Evolutionary conservation across 2,888 invertebrate species (phyloP), one percentile per base, ranked within the genome.

Genomic region (Zaprionus obscuricornis): DNA sequence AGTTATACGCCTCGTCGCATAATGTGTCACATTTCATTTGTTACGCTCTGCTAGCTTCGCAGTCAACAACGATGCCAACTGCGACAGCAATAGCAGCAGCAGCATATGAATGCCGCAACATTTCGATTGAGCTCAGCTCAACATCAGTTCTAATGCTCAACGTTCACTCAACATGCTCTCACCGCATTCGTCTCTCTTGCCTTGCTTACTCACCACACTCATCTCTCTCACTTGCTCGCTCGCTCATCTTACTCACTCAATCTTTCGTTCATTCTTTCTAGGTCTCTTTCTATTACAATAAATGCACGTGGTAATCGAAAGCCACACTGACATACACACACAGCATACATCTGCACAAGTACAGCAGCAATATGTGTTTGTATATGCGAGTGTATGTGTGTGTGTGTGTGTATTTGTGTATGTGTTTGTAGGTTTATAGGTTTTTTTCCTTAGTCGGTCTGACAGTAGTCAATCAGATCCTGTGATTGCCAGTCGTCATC

Each of bases 1-100:
- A 78, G 85, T 83, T 83, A 85, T 78, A 60, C 78, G 78, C 83
- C 74, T 75, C 76, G 76, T 76, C 81, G 84, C 85, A 85, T 85
- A 60, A 79, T 83, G 81, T 79, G 78, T 83, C 85, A 85, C 81
- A 79, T 83, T 79, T 79, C 85, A 83, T 79, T 83, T 83, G 84
- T 72, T 62, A 62, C 76, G 76, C 79, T 73, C 69, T 64, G 69
- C 69, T 70, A 43, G 13, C 74, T 56, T 40, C 67, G 69, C 73
- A 66, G 71, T 56, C 82, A 63, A 51, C 58, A 51, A 10, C 34
- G 27, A 62, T 67, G 43, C 36, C 45, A 49, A 56, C 69, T 31
- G 26, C 16, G 31, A 51, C 51, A 14, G 18, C 52, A 45, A 40
- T 56, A 6, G 16, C 43, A 36, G 33, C 55, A 10, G 11, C 42